A percentile compares a stretch with the other conserved stretches of the same genome.
phyloP scores from a whole-genome alignment of 2,888 invertebrate species.

The Andrena minutula region DNA sequence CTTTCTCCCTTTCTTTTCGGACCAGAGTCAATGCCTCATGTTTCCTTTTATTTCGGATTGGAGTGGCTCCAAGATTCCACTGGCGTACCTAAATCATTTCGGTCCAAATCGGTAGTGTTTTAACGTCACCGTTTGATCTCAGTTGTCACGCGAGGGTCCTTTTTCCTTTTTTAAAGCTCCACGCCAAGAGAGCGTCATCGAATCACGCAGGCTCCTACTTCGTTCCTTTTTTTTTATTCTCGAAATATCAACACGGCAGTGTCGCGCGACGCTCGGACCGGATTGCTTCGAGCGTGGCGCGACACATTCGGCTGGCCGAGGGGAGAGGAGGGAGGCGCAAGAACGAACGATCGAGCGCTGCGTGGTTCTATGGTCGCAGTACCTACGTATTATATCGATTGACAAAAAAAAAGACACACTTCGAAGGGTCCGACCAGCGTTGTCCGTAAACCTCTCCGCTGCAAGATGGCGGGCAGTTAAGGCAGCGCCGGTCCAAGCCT shows the following conservation, averaged over 20 bases:
- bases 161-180: constrained; percentile 1
- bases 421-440: constrained; percentile 5
- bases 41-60: neutral
- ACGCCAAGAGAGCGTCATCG: constrained; percentile 17
- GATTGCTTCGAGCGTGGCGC: constrained; percentile 22
- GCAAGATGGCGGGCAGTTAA: too few species aligned
- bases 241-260: neutral
- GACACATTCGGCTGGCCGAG: neutral
- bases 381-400: neutral
- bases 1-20: neutral
- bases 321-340: neutral
- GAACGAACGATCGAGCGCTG: neutral
- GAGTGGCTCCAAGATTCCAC: neutral
- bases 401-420: constrained; percentile 18
- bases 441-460: neutral
- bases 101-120: neutral
- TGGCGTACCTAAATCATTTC: constrained; percentile 5
- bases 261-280: constrained; percentile 34
- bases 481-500: constrained; percentile 6
- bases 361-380: constrained; percentile 23
- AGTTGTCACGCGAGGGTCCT: neutral
- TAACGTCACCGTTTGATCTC: constrained; percentile 4
- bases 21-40: neutral
- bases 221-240: neutral
- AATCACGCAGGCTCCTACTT: constrained; percentile 15